Base-by-base conservation (phyloP, 2,797 vertebrate genomes). In the Mus minutoides region DNA sequence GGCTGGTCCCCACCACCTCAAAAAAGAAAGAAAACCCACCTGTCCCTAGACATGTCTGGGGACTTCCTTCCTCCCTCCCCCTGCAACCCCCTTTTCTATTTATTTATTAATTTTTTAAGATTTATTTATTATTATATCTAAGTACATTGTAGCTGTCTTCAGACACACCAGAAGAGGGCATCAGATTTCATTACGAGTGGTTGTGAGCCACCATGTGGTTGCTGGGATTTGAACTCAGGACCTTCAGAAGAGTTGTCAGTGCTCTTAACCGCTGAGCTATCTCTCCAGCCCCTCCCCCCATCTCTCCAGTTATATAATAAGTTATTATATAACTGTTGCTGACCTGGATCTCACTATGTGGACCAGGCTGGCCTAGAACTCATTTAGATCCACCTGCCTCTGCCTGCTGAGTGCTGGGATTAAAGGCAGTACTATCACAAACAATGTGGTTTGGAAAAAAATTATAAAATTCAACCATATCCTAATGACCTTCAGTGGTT, bases 401-500 rank as follows among this genome's bases (percentile, higher is more conserved):
- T 83, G 37, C 37, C 37, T 43, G n/a, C 80, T 2, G 1, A 43
- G 29, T 34, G 17, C 40, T 22, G 58, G 37, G 16, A 64, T 84
- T 46, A 46, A 64, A 46, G 37, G 82, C 29, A 7, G 16, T 64
- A 58, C 40, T 49, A 7, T 84, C 40, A 31, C 58, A 19, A 43
- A 46, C 58, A 84, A 22, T 34, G 60, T 92, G 17, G 37, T 87
- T 40, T 31, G 69, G 88, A 34, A 67, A 62, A 91, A 14, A 92
- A 95, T 92, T 92, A 82, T 58, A 93, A 88, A 92, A 91, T 71
- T 89, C 34, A 93, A 34, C 40, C 92, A 46, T 12, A 93, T 85
- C 85, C 43, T 95, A 95, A 77, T 73, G 40, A 77, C 52, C 46
- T 88, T 94, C 49, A 88, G 40, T 34, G 91, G 69, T 86, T 93